Conservation (phyloP, 2,888 invertebrate genomes). For the Philonicus albiceps region DNA sequence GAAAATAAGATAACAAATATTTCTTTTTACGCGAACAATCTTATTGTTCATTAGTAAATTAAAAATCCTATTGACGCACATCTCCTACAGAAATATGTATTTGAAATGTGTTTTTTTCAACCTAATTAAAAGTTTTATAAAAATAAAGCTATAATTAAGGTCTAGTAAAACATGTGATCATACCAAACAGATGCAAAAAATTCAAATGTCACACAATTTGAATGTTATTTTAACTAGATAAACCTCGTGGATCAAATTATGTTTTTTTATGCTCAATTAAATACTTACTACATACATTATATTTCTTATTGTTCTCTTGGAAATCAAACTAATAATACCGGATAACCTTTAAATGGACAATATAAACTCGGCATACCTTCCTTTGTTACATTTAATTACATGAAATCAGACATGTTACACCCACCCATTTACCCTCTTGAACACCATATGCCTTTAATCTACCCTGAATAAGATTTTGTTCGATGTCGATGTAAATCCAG, state of each 20-base stretch:
- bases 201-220: background rate
- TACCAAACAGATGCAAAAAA: background rate
- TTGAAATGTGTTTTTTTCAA: background rate
- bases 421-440: background rate
- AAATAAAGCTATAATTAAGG: background rate
- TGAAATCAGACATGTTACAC: background rate
- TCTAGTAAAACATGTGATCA: background rate
- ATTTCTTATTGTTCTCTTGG: background rate
- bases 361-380: background rate
- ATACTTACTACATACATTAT: background rate
- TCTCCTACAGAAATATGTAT: background rate
- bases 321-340: background rate
- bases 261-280: background rate
- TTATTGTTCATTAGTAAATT: too few species aligned
- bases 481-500: background rate
- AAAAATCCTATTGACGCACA: too few species aligned
- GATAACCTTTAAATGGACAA: background rate
- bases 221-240: background rate
- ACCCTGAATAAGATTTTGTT: background rate
- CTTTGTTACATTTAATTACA: background rate
- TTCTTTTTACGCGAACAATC: too few species aligned
- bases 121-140: background rate
- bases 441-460: background rate
- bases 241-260: background rate
- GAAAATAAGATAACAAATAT: too few species aligned